Conservation (phyloP, 2,113 vertebrate species). For the Sardina pilchardus region DNA sequence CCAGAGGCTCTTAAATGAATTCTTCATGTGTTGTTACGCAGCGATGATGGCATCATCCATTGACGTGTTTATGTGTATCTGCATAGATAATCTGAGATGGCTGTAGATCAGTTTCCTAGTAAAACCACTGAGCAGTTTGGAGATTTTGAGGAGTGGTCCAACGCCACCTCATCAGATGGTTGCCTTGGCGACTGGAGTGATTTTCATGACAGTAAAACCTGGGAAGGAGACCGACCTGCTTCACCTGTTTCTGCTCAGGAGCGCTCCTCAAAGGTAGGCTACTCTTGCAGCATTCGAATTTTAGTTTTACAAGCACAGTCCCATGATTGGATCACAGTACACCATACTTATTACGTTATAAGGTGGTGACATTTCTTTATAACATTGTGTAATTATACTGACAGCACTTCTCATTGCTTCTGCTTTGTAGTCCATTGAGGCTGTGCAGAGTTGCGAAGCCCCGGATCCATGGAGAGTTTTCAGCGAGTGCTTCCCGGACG, state of each 20-base stretch:
- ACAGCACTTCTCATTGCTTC: too few species aligned
- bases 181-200: slow-evolving; percentile 33
- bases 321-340: neutral
- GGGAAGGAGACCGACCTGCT: neutral
- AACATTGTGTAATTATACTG: neutral
- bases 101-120: neutral
- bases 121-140: neutral
- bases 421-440: neutral
- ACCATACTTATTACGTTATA: neutral
- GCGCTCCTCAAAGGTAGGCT: neutral
- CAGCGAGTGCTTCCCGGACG: slow-evolving; percentile 33
- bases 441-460: neutral
- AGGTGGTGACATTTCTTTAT: neutral
- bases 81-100: neutral
- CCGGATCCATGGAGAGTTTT: slow-evolving; percentile 24
- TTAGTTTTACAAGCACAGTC: neutral
- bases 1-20: neutral
- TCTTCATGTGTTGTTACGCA: neutral
- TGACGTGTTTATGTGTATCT: neutral
- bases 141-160: neutral
- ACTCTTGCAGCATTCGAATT: neutral
- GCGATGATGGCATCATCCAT: neutral
- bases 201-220: slow-evolving; percentile 42
- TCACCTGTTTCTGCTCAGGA: neutral
- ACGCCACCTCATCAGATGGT: slow-evolving; percentile 30